Evolutionary conservation across 2,113 vertebrate genomes (phyloP).

Genomic region (Cyprinodon tularosa): DNA sequence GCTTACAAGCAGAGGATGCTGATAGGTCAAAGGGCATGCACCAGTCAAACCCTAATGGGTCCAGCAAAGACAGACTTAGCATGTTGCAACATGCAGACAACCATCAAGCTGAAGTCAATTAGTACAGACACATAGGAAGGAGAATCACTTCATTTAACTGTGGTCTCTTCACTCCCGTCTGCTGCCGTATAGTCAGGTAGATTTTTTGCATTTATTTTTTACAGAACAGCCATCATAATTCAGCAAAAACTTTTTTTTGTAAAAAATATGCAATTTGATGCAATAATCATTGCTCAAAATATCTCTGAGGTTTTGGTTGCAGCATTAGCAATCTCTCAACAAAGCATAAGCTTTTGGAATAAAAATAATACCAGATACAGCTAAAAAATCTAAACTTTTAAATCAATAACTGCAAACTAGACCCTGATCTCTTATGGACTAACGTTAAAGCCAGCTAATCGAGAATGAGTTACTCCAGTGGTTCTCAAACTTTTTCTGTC

Average conservation of each 20-base stretch:
- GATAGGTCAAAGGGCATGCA: constrained; percentile 18
- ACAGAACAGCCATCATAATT: no score
- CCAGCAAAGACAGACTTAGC: neutral
- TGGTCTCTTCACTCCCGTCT: no score
- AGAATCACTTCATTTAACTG: no score
- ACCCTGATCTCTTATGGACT: neutral
- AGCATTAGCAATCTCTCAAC: no score
- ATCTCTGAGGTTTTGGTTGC: no score
- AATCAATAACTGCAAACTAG: neutral
- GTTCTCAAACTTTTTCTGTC: no score
- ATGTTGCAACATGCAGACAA: neutral
- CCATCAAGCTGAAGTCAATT: neutral
- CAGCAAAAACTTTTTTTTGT: no score
- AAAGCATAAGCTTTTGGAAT: neutral
- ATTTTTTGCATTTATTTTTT: no score
- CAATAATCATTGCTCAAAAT: no score
- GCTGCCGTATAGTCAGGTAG: no score
- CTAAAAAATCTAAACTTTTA: neutral
- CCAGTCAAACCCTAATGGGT: neutral
- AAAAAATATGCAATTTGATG: no score
- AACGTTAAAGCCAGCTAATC: neutral
- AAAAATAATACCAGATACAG: neutral
- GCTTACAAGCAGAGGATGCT: constrained; percentile 15
- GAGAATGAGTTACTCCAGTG: neutral
- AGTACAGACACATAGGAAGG: neutral